phyloP scores from a whole-genome alignment of 2,113 vertebrate genomes.

The Lepus americanus region DNA sequence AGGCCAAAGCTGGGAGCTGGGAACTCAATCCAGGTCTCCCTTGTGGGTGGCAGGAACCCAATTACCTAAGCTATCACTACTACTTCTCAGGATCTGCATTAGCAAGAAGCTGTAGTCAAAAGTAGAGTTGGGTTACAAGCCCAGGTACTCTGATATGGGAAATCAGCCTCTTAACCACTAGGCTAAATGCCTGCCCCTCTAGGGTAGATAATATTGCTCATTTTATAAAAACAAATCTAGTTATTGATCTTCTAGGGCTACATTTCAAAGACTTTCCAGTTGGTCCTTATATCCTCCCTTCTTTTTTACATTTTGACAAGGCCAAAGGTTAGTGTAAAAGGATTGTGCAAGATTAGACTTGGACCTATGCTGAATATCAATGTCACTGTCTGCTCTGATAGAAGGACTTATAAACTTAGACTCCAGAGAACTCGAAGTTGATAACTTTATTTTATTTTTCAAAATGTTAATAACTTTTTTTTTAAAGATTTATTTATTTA shows the following conservation, averaged over 20 bases:
- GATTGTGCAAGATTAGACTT: background rate
- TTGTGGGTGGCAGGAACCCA: too few relatives aligned
- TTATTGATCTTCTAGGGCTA: background rate
- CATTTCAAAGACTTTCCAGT: conserved; percentile 27
- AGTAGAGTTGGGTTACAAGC: too few relatives aligned
- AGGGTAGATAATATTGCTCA: background rate
- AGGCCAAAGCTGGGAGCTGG: too few relatives aligned
- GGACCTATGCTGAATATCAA: background rate
- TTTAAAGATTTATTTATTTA: background rate
- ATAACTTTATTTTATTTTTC: conserved; percentile 15
- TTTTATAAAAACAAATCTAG: conserved; percentile 54
- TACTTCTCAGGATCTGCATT: too few relatives aligned
- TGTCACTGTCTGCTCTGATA: background rate
- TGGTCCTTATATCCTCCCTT: background rate
- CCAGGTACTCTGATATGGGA: too few relatives aligned
- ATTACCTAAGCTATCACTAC: too few relatives aligned
- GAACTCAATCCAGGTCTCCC: too few relatives aligned
- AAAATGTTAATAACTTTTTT: conserved; percentile 32
- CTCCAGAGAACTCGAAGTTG: background rate
- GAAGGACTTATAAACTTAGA: background rate
- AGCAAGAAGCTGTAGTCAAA: too few relatives aligned
- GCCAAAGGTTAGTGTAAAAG: background rate
- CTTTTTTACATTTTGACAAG: background rate
- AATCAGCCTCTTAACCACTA: too few relatives aligned
- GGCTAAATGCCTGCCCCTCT: background rate